These are phyloP conservation scores for Venustaconcha ellipsiformis DNA, from an alignment of 1,140 invertebrate genomes.

Conservation along the genomic window DNA sequence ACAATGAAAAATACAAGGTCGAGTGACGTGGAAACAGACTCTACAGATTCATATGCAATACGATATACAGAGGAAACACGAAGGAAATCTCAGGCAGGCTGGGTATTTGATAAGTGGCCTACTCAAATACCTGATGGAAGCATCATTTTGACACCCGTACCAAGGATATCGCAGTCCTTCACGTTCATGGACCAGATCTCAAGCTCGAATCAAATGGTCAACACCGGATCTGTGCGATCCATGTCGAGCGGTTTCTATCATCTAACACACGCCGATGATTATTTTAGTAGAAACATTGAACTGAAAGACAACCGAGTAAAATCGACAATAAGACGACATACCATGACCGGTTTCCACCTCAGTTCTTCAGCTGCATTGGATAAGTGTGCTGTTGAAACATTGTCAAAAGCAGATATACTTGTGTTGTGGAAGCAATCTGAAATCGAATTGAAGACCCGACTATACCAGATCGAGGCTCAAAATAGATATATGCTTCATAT, in stretches of 20 bases:
- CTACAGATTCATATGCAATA: no score
- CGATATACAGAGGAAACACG: no score
- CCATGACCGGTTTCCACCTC: constrained; percentile 47
- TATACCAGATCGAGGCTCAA: constrained; percentile 42
- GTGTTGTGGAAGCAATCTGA: constrained; percentile 62
- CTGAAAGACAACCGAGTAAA: constrained; percentile 60
- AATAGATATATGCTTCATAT: constrained; percentile 23
- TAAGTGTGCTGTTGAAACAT: constrained; percentile 55
- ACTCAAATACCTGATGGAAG: background rate
- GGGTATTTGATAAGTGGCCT: background rate
- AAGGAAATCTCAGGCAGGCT: no score
- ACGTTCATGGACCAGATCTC: background rate
- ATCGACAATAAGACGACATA: constrained; percentile 52
- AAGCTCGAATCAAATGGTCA: background rate
- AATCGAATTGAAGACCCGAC: constrained; percentile 53
- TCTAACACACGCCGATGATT: constrained; percentile 13
- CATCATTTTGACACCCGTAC: background rate
- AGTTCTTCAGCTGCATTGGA: constrained; percentile 45
- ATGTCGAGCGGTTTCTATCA: background rate
- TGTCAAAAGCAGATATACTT: constrained; percentile 61
- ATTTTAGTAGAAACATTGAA: constrained; percentile 23
- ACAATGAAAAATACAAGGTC: no score
- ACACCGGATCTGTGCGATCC: background rate
- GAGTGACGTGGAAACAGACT: no score
- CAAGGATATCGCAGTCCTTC: background rate